phyloP scores from a whole-genome alignment of 2,888 invertebrate species.

The Eristalis intricaria region DNA sequence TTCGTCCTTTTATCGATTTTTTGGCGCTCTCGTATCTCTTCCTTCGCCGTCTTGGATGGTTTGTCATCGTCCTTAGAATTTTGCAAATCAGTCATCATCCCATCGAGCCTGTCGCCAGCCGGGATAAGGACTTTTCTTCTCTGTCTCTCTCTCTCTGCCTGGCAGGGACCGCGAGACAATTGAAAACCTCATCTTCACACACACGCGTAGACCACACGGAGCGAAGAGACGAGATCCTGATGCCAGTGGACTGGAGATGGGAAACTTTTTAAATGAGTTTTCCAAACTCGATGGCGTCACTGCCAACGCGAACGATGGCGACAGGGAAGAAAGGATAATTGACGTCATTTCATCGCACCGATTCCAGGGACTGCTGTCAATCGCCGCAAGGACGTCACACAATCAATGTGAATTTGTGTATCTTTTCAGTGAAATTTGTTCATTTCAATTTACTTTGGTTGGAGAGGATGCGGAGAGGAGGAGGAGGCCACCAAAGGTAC shows the following conservation, averaged over 20 bases:
- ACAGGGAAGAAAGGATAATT: conserved; percentile 33
- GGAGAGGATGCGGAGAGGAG: not conserved
- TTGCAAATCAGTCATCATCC: conserved; percentile 56
- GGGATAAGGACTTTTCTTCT: conserved; percentile 23
- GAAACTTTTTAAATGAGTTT: conserved; percentile 47
- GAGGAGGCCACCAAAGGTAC: not conserved
- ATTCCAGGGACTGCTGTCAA: not conserved
- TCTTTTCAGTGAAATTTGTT: conserved; percentile 39
- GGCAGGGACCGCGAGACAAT: conserved; percentile 8
- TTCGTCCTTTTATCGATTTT: conserved; percentile 22
- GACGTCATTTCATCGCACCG: conserved; percentile 52
- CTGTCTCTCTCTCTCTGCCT: too few species aligned
- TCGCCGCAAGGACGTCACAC: not conserved
- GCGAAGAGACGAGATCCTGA: not conserved
- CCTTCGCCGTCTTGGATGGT: not conserved
- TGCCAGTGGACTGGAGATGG: conserved; percentile 10
- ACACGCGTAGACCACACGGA: not conserved
- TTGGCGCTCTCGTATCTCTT: not conserved
- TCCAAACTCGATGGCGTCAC: conserved; percentile 58
- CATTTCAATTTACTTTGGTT: conserved; percentile 25
- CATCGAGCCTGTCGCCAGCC: conserved; percentile 26
- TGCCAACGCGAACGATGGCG: conserved; percentile 1
- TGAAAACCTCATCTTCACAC: conserved; percentile 25
- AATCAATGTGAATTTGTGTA: conserved; percentile 45
- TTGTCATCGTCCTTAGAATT: conserved; percentile 11